Evolutionary conservation across 2,113 vertebrate species (phyloP).

Genomic region (Dipodomys spectabilis): DNA sequence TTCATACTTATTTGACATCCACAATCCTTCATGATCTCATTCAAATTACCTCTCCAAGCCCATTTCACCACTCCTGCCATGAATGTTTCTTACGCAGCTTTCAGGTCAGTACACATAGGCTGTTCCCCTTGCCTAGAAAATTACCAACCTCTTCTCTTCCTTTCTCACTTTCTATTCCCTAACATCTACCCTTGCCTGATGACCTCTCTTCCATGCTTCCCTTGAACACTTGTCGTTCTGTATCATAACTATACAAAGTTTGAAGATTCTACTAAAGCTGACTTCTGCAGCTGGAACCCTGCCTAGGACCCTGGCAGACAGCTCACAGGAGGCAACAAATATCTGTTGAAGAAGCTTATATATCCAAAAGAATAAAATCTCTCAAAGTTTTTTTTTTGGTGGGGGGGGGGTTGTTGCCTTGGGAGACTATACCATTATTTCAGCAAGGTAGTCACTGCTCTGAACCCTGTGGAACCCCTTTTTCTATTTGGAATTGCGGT

Average conservation of each 20-base stretch:
- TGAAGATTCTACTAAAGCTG: neutral
- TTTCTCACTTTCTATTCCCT: neutral
- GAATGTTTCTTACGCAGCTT: neutral
- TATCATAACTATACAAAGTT: neutral
- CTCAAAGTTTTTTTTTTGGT: neutral
- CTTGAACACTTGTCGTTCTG: neutral
- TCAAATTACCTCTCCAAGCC: too few relatives aligned
- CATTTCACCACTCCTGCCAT: neutral
- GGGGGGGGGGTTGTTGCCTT: neutral
- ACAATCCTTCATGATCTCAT: neutral
- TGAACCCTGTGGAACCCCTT: neutral
- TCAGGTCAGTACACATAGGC: neutral
- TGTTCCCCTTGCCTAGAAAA: neutral
- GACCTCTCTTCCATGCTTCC: neutral
- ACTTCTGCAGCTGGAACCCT: neutral
- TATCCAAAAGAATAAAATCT: constrained; percentile 13
- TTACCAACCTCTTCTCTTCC: neutral
- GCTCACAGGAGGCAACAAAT: neutral
- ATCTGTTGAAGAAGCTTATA: constrained; percentile 3
- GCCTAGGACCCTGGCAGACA: neutral
- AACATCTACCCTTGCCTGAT: neutral
- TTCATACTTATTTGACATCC: constrained; percentile 9
- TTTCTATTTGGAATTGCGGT: constrained; percentile 47
- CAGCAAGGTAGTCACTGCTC: neutral
- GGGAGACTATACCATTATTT: neutral